Conservation (phyloP, 2,888 invertebrate genomes). For the Ophion slaviceki region DNA sequence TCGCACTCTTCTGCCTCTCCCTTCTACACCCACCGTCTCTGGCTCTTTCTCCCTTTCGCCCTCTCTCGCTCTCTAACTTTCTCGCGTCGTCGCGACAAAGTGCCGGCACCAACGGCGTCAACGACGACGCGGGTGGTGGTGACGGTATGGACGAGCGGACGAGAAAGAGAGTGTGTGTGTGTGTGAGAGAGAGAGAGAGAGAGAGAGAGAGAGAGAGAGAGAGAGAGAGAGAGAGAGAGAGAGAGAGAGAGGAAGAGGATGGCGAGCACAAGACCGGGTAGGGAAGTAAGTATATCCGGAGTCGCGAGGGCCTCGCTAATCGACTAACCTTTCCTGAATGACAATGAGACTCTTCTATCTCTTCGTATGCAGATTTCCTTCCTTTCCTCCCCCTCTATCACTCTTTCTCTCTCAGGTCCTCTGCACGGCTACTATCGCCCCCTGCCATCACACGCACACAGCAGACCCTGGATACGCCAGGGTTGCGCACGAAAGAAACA, state of each 20-base stretch:
- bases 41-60: conserved; percentile 44
- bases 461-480: not conserved
- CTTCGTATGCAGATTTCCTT: conserved; percentile 26
- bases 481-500: conserved; percentile 29
- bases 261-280: conserved; percentile 25
- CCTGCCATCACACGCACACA: not conserved
- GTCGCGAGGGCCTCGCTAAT: conserved; percentile 60
- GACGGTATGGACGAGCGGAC: conserved; percentile 24
- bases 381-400: conserved; percentile 4
- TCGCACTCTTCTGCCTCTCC: conserved; percentile 31
- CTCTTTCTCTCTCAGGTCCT: not conserved
- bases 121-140: conserved; percentile 55
- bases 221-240: conserved; percentile 20
- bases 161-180: conserved; percentile 16
- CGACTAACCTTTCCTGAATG: conserved; percentile 62
- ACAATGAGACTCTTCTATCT: conserved; percentile 51
- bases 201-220: not conserved
- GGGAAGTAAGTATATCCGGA: conserved; percentile 41
- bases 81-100: conserved; percentile 58
- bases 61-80: conserved; percentile 43
- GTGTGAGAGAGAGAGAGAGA: conserved; percentile 2
- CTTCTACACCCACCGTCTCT: not conserved
- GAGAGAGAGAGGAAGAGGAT: conserved; percentile 1
- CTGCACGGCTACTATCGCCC: not conserved
- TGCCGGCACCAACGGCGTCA: conserved; percentile 44